phyloP scores from a whole-genome alignment of 2,888 invertebrate species.

The Cantharis flavilabris region DNA sequence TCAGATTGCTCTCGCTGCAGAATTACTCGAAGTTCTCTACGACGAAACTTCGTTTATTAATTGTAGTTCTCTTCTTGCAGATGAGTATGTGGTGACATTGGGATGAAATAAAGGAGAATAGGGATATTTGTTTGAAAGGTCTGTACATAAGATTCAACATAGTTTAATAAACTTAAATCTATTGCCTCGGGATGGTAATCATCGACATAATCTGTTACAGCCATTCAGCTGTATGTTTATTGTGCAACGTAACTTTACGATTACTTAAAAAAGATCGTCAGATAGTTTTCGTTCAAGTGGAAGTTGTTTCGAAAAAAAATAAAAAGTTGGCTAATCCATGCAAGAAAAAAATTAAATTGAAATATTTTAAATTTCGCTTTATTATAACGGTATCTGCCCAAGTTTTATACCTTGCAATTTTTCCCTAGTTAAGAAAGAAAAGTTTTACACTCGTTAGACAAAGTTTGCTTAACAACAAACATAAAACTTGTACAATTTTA shows the following conservation, averaged over 20 bases:
- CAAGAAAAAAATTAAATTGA: background rate
- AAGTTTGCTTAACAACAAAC: conserved; percentile 44
- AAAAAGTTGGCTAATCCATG: background rate
- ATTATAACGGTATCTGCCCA: background rate
- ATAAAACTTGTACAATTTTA: conserved; percentile 43
- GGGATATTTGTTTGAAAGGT: conserved; percentile 26
- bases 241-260: background rate
- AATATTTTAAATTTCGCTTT: conserved; percentile 2
- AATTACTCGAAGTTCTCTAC: conserved; percentile 47
- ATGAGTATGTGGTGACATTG: conserved; percentile 39
- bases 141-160: conserved; percentile 17
- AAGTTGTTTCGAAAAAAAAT: background rate
- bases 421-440: conserved; percentile 18
- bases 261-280: background rate
- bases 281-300: background rate
- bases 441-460: conserved; percentile 38
- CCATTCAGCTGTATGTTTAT: background rate
- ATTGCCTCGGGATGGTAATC: background rate
- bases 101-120: conserved; percentile 28
- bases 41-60: conserved; percentile 51
- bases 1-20: conserved; percentile 46
- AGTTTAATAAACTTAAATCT: background rate
- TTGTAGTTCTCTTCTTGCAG: conserved; percentile 45
- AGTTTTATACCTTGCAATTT: background rate
- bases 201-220: background rate